Base-by-base conservation (phyloP, 2,888 invertebrate species). In the Dasysyrphus tricinctus region DNA sequence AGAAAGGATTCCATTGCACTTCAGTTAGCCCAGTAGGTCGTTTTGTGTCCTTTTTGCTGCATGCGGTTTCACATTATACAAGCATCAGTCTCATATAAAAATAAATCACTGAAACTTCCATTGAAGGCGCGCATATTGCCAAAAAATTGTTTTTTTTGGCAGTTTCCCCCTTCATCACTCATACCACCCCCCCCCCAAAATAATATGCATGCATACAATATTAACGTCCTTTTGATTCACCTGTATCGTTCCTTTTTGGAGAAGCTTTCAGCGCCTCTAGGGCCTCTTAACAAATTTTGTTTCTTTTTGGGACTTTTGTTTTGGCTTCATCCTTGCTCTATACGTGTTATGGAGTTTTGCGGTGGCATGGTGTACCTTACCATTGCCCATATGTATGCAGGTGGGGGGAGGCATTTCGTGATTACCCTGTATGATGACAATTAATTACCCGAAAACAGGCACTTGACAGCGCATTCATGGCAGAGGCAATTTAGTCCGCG, bases 401-500 rank as follows among this genome's bases (percentile, higher is more conserved):
- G 11, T 5, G 44, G 56, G 56, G 56, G 19, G 14, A 34, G 19
- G 8, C 11, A 16, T 44, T 63, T 70, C 42, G 39, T 69, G 80
- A 74, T 73, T 78, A 74, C 73, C 78, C 77, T 78, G 70, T 59
- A 78, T 78, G 85, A 78, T 78, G 73, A 86, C 85, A 86, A 82
- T 86, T 86, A 86, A 86, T 86, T 86, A 86, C 78, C 84, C 74
- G 70, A 86, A 85, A 86, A 80, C 79, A 82, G 78, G 78, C 85
- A 86, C 82, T 86, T 81, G 81, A 82, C 85, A 82, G 85, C 69
- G 57, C 78, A 86, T 75, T 82, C 81, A 82, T 37, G 72, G 61
- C 56, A 69, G 74, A 72, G 81, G 65, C 74, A 74, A 85, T 85
- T 81, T 81, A 74, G 74, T 44, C 69, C 61, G 47, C 79, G 59